Conservation (phyloP, 30 jellyfish, hydroid and myxozoan genomes). For the Cassiopea andromeda region DNA sequence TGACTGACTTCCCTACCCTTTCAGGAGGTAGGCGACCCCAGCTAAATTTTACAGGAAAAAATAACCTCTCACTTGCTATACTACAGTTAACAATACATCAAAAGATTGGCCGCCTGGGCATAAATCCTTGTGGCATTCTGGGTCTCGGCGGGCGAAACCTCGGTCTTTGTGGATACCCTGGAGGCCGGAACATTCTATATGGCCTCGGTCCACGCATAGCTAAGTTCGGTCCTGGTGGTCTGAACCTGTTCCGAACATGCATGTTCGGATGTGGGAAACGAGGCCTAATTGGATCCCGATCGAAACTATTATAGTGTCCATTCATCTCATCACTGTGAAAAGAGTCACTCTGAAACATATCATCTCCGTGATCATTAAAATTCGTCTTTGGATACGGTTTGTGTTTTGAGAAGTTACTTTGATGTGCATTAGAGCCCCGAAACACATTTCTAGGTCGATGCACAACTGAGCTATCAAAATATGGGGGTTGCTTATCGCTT, state of each 20-base stretch:
- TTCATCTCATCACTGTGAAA: neutral
- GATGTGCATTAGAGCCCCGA: constrained; percentile 5
- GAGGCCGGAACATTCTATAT: constrained; percentile 18
- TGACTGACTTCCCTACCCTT: neutral
- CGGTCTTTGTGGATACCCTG: constrained; percentile 42
- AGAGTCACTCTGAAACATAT: neutral
- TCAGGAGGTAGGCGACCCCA: neutral
- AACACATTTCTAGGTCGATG: neutral
- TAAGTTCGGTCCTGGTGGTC: constrained; percentile 39
- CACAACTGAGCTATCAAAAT: neutral
- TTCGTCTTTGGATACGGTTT: neutral
- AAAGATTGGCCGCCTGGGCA: constrained; percentile 76
- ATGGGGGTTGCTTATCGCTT: neutral
- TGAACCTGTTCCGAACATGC: constrained; percentile 32
- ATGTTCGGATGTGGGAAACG: constrained; percentile 2
- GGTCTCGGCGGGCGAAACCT: constrained; percentile 69
- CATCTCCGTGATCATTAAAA: neutral
- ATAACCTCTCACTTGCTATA: constrained; percentile 14
- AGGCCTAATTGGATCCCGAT: neutral
- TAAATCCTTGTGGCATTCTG: constrained; percentile 56
- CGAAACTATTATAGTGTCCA: neutral
- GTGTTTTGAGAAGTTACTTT: neutral
- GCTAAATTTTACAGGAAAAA: neutral
- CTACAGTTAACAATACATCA: neutral
- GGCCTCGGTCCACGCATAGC: constrained; percentile 46